Evolutionary conservation across 2,113 vertebrate genomes (phyloP), one percentile per base, ranked within the genome.

Genomic region (Beaufortia kweichowensis): DNA sequence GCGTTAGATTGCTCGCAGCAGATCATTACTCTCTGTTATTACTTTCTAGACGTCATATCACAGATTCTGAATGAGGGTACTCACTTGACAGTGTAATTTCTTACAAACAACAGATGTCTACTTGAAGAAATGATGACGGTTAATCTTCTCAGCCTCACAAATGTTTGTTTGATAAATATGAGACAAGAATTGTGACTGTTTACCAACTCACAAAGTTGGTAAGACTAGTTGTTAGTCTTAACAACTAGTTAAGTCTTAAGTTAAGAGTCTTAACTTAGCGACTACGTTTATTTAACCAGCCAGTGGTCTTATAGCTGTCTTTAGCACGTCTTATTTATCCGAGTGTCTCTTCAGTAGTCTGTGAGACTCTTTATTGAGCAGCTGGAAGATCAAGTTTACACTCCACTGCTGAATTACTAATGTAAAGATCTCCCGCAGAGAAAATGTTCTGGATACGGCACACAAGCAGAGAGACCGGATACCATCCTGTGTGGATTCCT

Each of bases 321-420:
- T 70, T 70, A 70, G n/a, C 29, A 2, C 3, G 29, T 70, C 48
- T 55, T 31, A 68, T 31, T 39, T 39, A 48, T n/a, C 28, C 64
- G 29, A 68, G 28, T 68, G 46, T 15, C 65, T 68, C 67, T 69
- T 48, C 67, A 55, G 28, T 6, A 12, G 56, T 15, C n/a, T 21
- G 29, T 53, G 19, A 23, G 48, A 15, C 33, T 69, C 67, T 56
- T 55, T 15, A 50, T 14, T 33, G 29, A 70, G 48, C 31, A 24
- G 48, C 28, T 55, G 67, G 67, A 70, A 21, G 48, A 56, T 55
- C n/a, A n/a, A n/a, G 67, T 70, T 70, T 35, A 55, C 29, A 66
- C 62, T 67, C 50, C 50, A 57, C 64, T 41, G 39, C 39, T 39
- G 75, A 14, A n/a, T 57, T 76, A 69, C 21, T n/a, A 50, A 29